Evolutionary conservation across 1,140 invertebrate genomes (phyloP).

Genomic region (Colletes latitarsis): DNA sequence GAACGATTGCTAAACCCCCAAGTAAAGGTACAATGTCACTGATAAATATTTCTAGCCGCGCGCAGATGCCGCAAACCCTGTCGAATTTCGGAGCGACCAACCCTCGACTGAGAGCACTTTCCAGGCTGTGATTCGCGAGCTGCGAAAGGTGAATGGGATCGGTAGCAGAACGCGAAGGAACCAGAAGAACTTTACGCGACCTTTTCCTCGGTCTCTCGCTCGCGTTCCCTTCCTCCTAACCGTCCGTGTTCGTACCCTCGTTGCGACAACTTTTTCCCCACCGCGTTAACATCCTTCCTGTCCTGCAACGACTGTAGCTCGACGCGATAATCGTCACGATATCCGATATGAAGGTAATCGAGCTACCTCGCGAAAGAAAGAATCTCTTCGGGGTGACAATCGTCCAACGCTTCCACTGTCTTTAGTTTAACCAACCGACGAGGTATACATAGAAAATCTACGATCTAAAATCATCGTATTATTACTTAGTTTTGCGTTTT

Average conservation of each 20-base stretch:
- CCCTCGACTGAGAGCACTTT: not conserved
- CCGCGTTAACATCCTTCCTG: conserved; percentile 64
- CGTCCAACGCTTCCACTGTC: too few species aligned
- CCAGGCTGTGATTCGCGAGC: not conserved
- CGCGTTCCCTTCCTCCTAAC: not conserved
- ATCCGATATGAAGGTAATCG: conserved; percentile 61
- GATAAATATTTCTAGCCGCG: not conserved
- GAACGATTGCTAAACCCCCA: conserved; percentile 56
- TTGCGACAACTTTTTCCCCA: conserved; percentile 57
- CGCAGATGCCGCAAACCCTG: not conserved
- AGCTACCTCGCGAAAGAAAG: conserved; percentile 55
- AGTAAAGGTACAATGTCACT: conserved; percentile 58
- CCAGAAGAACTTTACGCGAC: conserved; percentile 27
- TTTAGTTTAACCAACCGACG: not conserved
- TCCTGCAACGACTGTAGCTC: conserved; percentile 61
- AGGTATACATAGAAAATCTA: too few species aligned
- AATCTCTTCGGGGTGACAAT: conserved; percentile 51
- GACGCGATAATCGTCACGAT: conserved; percentile 63
- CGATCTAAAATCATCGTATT: too few species aligned
- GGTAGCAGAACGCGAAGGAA: not conserved
- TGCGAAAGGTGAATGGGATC: conserved; percentile 6
- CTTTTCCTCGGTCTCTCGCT: not conserved
- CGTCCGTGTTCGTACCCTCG: conserved; percentile 1
- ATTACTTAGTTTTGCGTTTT: too few species aligned
- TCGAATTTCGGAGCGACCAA: not conserved